Evolutionary conservation across 2,888 invertebrate species (phyloP), one percentile per base, ranked within the genome.

Genomic region (Stegophylla sp.): DNA sequence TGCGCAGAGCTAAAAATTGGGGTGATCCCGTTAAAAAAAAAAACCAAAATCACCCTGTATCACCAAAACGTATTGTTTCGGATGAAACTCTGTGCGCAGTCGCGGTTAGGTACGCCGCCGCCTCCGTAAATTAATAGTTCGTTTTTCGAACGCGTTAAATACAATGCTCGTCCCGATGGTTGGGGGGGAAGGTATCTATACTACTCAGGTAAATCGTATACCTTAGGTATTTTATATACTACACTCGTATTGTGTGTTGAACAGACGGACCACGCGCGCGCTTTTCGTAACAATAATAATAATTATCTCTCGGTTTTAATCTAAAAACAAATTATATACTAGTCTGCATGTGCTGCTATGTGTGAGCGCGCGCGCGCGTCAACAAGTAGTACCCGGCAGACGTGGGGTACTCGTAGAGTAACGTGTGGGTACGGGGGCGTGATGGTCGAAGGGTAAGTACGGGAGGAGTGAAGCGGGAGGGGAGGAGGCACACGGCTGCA

Each of bases 311-410:
- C n/a, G 10, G 34, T 77, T 76, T 67, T 77, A 77, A 77, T 77
- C 76, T 77, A 77, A 77, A 77, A 77, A 67, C 28, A 77, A 77
- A 77, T 77, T 77, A 77, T 77, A n/a, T n/a, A n/a, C n/a, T n/a
- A 77, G 76, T 10, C 56, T 43, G 26, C 67, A 20, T 67, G 28
- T 3, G 26, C n/a, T n/a, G n/a, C n/a, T n/a, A n/a, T n/a, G n/a
- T n/a, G n/a, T n/a, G n/a, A n/a, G n/a, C n/a, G n/a, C n/a, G n/a
- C n/a, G n/a, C n/a, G n/a, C 66, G 20, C 56, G 56, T 76, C 76
- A 59, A 67, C 76, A 76, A 67, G 76, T 76, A 76, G 66, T 64
- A n/a, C 23, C 75, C 20, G 41, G 12, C 41, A 51, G 64, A 41
- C 51, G 51, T 51, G 53, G 43, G 34, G 28, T 12, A 20, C 41